Percentiles rank a stretch among this genome's conserved stretches.
phyloP scores from a whole-genome alignment of 1,140 invertebrate species.

The Apis dorsata region DNA sequence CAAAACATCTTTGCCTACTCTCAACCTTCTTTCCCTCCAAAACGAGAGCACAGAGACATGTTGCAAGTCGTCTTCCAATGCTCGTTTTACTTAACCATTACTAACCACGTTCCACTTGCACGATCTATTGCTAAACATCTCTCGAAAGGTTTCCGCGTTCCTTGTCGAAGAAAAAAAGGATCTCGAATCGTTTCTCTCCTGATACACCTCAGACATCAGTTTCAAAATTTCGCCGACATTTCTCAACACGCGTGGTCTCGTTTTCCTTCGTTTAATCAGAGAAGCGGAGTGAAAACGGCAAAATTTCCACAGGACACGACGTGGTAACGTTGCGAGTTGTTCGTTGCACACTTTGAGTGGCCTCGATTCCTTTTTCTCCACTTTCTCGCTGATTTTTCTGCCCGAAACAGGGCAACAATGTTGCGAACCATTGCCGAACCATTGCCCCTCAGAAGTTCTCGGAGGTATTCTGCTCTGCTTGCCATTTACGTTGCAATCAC shows the following conservation, averaged over 20 bases:
- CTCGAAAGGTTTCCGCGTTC: not conserved
- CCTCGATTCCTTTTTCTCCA: conserved; percentile 4
- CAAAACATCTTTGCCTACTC: too few relatives aligned
- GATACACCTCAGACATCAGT: too few relatives aligned
- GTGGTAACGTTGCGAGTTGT: not conserved
- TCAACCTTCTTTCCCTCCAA: not conserved
- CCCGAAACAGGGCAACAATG: not conserved
- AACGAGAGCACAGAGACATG: not conserved
- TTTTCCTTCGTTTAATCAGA: not conserved
- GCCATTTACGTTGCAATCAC: not conserved
- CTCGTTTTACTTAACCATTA: not conserved
- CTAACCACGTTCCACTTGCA: not conserved
- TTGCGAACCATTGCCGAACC: not conserved
- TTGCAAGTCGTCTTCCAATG: not conserved
- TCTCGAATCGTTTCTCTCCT: too few relatives aligned
- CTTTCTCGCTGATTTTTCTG: not conserved
- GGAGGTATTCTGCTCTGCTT: not conserved
- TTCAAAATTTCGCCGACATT: not conserved
- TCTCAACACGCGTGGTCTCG: not conserved
- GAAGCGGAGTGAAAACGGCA: not conserved
- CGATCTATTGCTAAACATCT: conserved; percentile 3
- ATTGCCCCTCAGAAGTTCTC: not conserved
- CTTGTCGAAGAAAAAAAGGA: not conserved
- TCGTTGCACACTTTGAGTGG: conserved; percentile 13
- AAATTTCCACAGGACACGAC: not conserved